Evolutionary conservation across 2,797 vertebrate species (phyloP), one percentile per base, ranked within the genome.

Genomic region (Lagorchestes hirsutus): DNA sequence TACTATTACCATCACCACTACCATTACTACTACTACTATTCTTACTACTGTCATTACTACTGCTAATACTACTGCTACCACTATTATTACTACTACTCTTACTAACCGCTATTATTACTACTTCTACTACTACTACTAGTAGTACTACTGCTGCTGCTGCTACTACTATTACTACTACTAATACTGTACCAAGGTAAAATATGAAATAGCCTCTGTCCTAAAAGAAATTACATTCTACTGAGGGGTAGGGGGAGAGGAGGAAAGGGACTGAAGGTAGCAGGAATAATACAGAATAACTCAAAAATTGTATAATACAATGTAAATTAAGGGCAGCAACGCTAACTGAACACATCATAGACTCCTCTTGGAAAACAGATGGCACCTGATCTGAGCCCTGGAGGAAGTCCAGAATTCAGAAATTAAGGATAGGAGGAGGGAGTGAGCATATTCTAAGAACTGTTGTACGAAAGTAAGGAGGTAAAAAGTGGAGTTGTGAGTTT

Each of bases 171-270:
- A 62, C 29, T 62, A 62, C 11, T 14, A 62, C 58, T 59, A 11
- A 29, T 31, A 59, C 12, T 16, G n/a, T 16, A 16, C 5, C 5
- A n/a, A 74, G 5, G 62, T 0, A 13, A n/a, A 16, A 28, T 4
- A 74, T 46, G 67, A 46, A 46, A 10, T 0, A 40, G n/a, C 16
- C 18, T 46, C 9, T 46, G 18, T 40, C 18, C 67, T 82, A 46
- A 82, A 82, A 29, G 6, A 9, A 82, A 40, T 40, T 46, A 40
- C 2, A 74, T 82, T 9, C n/a, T 82, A 22, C 67, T 18, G 34
- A 0, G 34, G 34, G 4, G 14, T 1, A 5, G 1, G 13, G 6
- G 13, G 13, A 12, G 58, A 13, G 31, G 58, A 14, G 5, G 1
- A 9, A 82, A 40, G 18, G 8, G 18, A 2, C 24, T 82, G 67